A percentile compares a stretch with the other conserved stretches of the same genome.
phyloP scores from a whole-genome alignment of 2,797 vertebrate species.

The Fringilla coelebs region DNA sequence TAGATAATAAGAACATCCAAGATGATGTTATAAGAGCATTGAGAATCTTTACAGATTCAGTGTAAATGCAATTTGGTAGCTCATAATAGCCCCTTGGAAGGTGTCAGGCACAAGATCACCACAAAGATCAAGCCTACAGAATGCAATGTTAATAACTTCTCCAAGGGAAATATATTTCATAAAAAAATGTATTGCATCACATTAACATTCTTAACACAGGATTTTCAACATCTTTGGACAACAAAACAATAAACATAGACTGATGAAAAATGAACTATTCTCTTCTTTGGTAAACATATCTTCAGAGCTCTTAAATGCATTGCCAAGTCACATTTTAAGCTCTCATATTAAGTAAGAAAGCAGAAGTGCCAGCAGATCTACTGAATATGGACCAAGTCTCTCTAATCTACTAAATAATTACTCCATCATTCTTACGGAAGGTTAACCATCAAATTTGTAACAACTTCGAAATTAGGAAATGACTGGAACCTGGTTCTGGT shows the following conservation, averaged over 20 bases:
- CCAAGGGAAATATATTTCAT: background rate
- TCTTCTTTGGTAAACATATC: background rate
- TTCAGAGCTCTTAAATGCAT: background rate
- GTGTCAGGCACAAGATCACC: background rate
- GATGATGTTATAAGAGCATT: background rate
- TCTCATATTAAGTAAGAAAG: background rate
- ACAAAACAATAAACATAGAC: background rate
- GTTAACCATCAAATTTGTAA: background rate
- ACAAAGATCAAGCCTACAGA: background rate
- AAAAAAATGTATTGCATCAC: background rate
- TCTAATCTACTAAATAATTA: background rate
- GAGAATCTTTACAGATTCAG: background rate
- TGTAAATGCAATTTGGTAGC: background rate
- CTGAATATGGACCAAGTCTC: background rate
- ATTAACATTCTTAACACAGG: background rate
- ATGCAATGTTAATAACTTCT: background rate
- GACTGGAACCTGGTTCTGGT: background rate
- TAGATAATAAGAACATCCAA: background rate
- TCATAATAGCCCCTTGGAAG: background rate
- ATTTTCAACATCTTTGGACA: background rate
- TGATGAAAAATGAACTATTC: background rate
- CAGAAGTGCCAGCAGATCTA: background rate
- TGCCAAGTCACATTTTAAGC: background rate
- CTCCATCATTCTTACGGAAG: background rate
- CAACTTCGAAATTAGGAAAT: background rate